phyloP scores from a whole-genome alignment of 2,797 vertebrate species.

The Novumbra hubbsi region DNA sequence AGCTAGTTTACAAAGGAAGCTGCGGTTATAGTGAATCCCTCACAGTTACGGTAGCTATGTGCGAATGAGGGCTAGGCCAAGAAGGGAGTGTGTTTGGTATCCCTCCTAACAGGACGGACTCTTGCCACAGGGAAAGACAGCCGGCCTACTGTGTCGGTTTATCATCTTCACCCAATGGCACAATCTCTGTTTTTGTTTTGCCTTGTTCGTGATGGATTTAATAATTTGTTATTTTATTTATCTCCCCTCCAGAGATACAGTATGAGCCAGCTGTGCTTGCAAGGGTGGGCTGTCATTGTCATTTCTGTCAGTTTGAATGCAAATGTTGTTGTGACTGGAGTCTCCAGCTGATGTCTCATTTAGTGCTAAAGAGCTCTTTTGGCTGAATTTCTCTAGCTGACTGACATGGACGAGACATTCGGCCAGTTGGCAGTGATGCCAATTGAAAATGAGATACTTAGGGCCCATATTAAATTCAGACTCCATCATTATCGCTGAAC shows the following conservation, averaged over 20 bases:
- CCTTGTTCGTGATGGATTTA: neutral
- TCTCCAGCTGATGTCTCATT: neutral
- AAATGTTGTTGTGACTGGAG: slow-evolving; percentile 11
- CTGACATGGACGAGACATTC: neutral
- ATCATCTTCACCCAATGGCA: slow-evolving; percentile 1
- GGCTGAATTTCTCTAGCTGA: neutral
- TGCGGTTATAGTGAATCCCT: slow-evolving; percentile 16
- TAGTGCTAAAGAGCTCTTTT: neutral
- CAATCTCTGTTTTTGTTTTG: neutral
- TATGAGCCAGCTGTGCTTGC: slow-evolving; percentile 9
- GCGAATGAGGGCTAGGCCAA: slow-evolving; percentile 2
- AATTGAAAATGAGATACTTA: neutral
- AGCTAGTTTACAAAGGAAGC: slow-evolving; percentile 19
- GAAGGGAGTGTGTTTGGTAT: slow-evolving; percentile 11
- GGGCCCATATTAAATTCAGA: neutral
- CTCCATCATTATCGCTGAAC: neutral
- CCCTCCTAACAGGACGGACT: slow-evolving; percentile 9
- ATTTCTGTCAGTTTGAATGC: slow-evolving; percentile 14
- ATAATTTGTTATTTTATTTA: neutral
- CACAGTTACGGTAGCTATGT: neutral
- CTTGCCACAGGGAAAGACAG: slow-evolving; percentile 17
- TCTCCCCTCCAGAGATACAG: neutral
- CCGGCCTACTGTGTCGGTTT: slow-evolving; percentile 18
- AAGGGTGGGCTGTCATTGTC: neutral
- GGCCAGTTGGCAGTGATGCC: neutral